Conservation (phyloP, 2,888 invertebrate species). For the Abrostola triplasia region DNA sequence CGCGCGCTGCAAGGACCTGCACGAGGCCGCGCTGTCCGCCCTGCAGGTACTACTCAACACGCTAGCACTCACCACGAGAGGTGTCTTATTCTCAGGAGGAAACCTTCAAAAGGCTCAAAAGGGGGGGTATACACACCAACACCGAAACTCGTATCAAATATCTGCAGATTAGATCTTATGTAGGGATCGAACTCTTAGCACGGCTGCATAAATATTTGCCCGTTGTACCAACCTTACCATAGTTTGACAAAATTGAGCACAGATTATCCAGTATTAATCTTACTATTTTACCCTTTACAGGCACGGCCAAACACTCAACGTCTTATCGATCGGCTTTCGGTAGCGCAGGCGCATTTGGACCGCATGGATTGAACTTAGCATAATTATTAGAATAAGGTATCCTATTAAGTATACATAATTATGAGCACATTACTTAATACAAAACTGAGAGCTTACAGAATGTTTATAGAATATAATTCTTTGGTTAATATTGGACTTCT, state of each 20-base stretch:
- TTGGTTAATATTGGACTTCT: conserved; percentile 14
- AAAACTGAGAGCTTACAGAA: conserved; percentile 9
- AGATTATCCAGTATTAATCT: too few species aligned
- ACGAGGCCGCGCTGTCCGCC: conserved; percentile 80
- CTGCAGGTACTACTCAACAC: conserved; percentile 68
- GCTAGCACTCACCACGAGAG: too few species aligned
- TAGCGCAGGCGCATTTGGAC: conserved; percentile 83
- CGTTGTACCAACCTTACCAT: too few species aligned
- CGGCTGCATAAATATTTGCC: too few species aligned
- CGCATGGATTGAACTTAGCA: conserved; percentile 78
- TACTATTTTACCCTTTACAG: conserved; percentile 65
- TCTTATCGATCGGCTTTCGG: conserved; percentile 80
- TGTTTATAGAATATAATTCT: conserved; percentile 7
- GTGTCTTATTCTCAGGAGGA: too few species aligned
- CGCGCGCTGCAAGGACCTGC: conserved; percentile 81
- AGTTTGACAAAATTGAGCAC: too few species aligned
- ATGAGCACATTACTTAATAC: conserved; percentile 44
- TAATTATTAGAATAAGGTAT: conserved; percentile 36
- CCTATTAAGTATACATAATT: conserved; percentile 30
- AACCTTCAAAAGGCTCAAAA: too few species aligned
- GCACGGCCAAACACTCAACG: conserved; percentile 81
- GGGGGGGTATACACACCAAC: too few species aligned
- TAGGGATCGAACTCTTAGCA: too few species aligned
- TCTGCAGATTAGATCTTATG: too few species aligned
- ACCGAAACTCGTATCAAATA: too few species aligned